Base-by-base conservation (phyloP, 2,797 vertebrate species). In the Enteromius afrohamiltoni region DNA sequence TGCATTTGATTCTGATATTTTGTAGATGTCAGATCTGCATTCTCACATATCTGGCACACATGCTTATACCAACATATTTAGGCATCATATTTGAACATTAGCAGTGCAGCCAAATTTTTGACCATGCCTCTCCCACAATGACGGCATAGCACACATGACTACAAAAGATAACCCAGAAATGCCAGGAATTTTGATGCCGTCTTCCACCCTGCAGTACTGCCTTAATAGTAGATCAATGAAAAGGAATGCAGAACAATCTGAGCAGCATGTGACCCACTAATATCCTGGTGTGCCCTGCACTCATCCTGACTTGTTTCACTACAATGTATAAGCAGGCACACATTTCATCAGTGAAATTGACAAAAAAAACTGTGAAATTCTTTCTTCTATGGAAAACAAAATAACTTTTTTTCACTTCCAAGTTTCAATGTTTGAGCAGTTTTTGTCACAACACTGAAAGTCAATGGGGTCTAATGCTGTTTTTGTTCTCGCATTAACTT, bases 161-260 rank as follows among this genome's bases (percentile, higher is more conserved):
- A 29, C 6, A 77, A 60, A 78, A 62, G 67, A 83, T 83, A 79
- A 83, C 53, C 55, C 5, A 53, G 29, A 71, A 64, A 79, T 73
- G n/a, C 49, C 21, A 21, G 82, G 75, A 78, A 83, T 77, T 58
- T 37, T 49, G 53, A 71, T 4, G 13, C 31, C 21, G 40, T 64
- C 42, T 78, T 83, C 82, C 82, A 70, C 67, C 65, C 82, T 70
- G 65, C 53, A 58, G 42, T 71, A 21, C 55, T 79, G 67, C 42
- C 55, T 78, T 78, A 85, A 77, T 78, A 80, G 76, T 40, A 64
- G 67, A 76, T 77, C 55, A 80, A 69, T 23, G 49, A 31, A 6
- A 42, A 73, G n/a, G 74, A 82, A 77, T 60, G 76, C 74, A 82
- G 74, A 78, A 80, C 47, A 75, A 17, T 80, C 68, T 74, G 23